Conservation (phyloP, 2,113 vertebrate genomes). For the Plecturocebus donacophilus region DNA sequence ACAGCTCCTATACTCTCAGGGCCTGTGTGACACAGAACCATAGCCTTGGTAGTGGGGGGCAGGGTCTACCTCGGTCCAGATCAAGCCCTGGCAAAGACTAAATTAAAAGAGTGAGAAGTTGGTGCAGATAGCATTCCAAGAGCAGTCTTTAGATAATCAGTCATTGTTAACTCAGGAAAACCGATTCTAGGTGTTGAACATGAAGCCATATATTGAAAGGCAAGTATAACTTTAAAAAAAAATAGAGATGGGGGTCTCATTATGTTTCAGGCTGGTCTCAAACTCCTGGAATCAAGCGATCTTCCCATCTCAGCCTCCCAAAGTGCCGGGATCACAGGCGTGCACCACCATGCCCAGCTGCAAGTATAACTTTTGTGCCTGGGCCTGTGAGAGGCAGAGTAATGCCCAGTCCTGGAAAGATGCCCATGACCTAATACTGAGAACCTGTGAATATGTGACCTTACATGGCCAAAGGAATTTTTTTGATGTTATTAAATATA, state of each 20-base stretch:
- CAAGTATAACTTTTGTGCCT: slow-evolving; percentile 24
- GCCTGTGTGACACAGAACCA: not conserved
- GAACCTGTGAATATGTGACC: not conserved
- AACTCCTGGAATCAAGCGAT: too few species aligned
- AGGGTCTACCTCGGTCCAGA: not conserved
- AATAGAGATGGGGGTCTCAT: too few species aligned
- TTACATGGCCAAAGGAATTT: not conserved
- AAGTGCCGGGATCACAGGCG: too few species aligned
- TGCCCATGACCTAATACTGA: not conserved
- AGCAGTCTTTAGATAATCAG: not conserved
- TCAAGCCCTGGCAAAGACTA: not conserved
- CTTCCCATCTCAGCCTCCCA: too few species aligned
- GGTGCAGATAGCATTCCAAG: not conserved
- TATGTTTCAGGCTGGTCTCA: too few species aligned
- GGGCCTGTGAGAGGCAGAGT: not conserved
- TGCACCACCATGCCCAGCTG: not conserved
- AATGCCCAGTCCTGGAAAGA: not conserved
- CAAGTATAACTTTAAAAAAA: not conserved
- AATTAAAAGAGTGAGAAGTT: not conserved
- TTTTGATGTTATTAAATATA: not conserved
- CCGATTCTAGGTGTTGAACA: not conserved
- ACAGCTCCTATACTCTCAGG: not conserved
- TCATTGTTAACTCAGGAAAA: not conserved
- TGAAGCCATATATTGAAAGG: not conserved
- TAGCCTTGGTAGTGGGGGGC: not conserved